Evolutionary conservation across 2,113 vertebrate genomes (phyloP).

Genomic region (Serranochromis macrocephalus): DNA sequence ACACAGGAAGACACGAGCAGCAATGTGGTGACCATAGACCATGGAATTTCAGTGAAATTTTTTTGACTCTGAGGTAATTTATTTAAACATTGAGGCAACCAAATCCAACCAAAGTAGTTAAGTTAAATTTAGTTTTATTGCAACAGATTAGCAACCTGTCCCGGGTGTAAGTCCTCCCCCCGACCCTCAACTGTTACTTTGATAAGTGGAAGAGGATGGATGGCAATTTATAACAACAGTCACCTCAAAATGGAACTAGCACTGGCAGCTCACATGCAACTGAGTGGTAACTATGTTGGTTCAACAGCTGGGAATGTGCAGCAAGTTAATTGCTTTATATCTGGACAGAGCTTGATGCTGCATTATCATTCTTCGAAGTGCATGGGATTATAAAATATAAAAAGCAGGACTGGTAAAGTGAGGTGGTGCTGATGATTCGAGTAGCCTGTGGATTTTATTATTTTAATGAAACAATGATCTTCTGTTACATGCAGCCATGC

Average conservation of each 20-base stretch:
- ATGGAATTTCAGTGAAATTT: fast-evolving
- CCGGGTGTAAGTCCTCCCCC: fast-evolving
- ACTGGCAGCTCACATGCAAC: background rate
- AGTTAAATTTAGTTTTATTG: background rate
- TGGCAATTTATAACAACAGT: background rate
- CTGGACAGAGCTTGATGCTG: background rate
- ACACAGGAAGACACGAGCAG: background rate
- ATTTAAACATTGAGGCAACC: background rate
- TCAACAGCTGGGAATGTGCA: background rate
- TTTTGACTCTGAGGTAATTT: background rate
- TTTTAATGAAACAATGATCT: background rate
- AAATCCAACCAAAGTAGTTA: background rate
- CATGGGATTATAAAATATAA: background rate
- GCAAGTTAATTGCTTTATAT: background rate
- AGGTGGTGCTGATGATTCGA: background rate
- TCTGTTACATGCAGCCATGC: background rate
- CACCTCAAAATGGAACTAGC: background rate
- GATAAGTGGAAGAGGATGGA: background rate
- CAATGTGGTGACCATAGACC: background rate
- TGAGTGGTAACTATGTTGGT: background rate
- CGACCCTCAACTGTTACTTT: background rate
- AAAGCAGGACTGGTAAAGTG: background rate
- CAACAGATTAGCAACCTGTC: background rate
- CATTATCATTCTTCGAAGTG: background rate
- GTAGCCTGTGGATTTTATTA: fast-evolving